Base-by-base conservation (phyloP, 2,113 vertebrate genomes). In the Grammomys dolichurus region DNA sequence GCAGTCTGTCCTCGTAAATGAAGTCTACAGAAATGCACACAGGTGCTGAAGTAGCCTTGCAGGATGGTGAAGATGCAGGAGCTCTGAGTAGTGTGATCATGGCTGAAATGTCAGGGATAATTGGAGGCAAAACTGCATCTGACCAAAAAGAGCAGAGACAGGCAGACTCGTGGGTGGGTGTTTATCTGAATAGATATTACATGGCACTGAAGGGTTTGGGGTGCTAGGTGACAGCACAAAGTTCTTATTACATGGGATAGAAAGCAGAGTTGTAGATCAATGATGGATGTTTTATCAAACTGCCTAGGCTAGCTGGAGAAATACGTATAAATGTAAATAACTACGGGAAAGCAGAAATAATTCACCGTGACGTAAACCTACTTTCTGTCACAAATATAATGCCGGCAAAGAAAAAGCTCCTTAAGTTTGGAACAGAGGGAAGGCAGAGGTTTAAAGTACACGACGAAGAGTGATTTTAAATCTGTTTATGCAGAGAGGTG, bases 401-500 rank as follows among this genome's bases (percentile, higher is more conserved):
- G 73, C 63, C 92, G 20, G 7, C 48, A 95, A 96, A 86, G 84
- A 46, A 92, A 20, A 95, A 73, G 1, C 17, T 94, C 93, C 89
- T 93, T 78, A 65, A 89, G 93, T 46, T 72, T 13, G 91, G 67
- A 93, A 65, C 3, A 60, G 13, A 87, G 87, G 80, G 11, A 96
- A 98, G 95, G 93, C 60, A 1, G 7, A 63, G 24, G 43, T 22
- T 87, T 75, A 78, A 20, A 85, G 16, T 51, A 63, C 19, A 8
- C 17, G 58, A 90, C 20, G 73, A 95, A 90, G 96, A 92, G 4
- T 93, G 48, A 89, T 7, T 69, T 46, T 77, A 96, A 96, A 94
- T 96, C 54, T 97, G 56, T 63, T 73, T 80, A 81, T 2, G 17
- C 87, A 76, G 95, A 80, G 65, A 80, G 13, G 22, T 43, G 19